Evolutionary conservation across 2,797 vertebrate genomes (phyloP), one percentile per base, ranked within the genome.

Genomic region (Odontamblyopus rebecca): DNA sequence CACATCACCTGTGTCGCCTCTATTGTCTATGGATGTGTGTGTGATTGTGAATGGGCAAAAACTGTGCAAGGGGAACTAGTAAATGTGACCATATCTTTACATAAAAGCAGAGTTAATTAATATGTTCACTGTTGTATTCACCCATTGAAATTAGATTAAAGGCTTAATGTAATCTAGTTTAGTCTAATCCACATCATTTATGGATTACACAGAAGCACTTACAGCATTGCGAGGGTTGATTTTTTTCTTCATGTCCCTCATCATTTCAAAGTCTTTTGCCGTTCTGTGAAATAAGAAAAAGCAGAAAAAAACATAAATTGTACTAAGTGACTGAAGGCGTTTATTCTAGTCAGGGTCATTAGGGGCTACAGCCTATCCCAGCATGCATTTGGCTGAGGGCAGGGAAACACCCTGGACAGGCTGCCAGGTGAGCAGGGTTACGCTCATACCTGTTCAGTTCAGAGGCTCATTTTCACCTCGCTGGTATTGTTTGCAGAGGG

Each of bases 251-350:
- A 97, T 96, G 68, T 88, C 79, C 41, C 63, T 88, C 95, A 99
- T 97, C 95, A 98, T 98, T 76, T 94, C 83, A 79, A 98, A 98
- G 89, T 99, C 98, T 88, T 95, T 95, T 29, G 78, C 72, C 62
- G 96, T 95, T 90, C 98, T 99, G 89, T 69, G 88, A 72, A 64
- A 84, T n/a, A 62, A 85, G 2, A 84, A 71, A 78, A 69, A 77
- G 68, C 72, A 69, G 19, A 77, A 5, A 61, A 78, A 66, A 77
- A 74, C 26, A 74, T 53, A 51, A 54, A 62, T 50, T 41, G 62
- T 66, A 67, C 23, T 41, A 51, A 65, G 1, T 80, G 76, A 72
- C 77, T 78, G 18, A 60, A 87, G 77, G 76, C 77, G 3, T 73
- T 85, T 62, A 74, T 81, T 88, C 68, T 61, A 75, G 16, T 72